Evolutionary conservation across 2,113 vertebrate genomes (phyloP), one percentile per base, ranked within the genome.

Genomic region (Loxodonta africana): DNA sequence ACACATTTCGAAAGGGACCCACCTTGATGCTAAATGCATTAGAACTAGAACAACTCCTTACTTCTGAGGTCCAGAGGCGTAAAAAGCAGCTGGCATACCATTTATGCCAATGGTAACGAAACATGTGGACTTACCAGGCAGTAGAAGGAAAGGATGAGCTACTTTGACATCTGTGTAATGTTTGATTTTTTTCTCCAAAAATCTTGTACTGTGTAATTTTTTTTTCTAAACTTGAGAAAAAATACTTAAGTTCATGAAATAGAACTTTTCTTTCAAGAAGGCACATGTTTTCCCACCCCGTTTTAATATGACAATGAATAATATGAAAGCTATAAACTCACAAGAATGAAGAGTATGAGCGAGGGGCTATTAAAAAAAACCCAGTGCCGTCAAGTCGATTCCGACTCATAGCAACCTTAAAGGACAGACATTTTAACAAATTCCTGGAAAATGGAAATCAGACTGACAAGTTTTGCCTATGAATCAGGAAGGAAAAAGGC

Each of bases 161-260:
- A 7, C 33, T 84, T 90, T n/a, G 26, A 41, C 46, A 25, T 20
- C 33, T 83, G 71, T 44, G 2, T 28, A 73, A 37, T 12, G 4
- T 57, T 83, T 69, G 37, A 44, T 78, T 44, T 93, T 95, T 62
- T 67, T 89, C 65, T 90, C 71, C 33, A 85, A 33, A 28, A 17
- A 83, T 62, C 48, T 76, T 82, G 9, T 65, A 21, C 62, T 53
- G 71, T 62, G 28, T 67, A 53, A 53, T 69, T 77, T 83, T 85
- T 86, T 77, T 3, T 20, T 77, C 2, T 20, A 18, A 83, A 48
- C 17, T 9, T n/a, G 11, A 57, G 67, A 28, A 81, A 92, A 83
- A 91, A 94, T 25, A 83, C 48, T 90, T 65, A 90, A 94, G 25
- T 41, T 41, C 87, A 67, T 88, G 62, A 92, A 93, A 28, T n/a